phyloP scores from a whole-genome alignment of 2,888 invertebrate species.

The Automeris io region DNA sequence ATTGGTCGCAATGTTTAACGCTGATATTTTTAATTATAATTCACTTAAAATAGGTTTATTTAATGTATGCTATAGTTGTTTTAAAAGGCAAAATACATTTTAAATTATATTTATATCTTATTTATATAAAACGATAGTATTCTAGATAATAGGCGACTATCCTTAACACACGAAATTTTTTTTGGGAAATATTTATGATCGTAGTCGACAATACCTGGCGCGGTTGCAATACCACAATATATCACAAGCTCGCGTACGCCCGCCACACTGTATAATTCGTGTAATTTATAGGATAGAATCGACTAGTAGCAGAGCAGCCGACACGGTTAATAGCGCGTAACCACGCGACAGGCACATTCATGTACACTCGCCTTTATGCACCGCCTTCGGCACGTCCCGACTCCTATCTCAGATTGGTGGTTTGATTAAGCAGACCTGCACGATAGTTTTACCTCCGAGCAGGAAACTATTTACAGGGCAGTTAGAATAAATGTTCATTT shows the following conservation, averaged over 20 bases:
- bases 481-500: slow-evolving; percentile 16
- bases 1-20: too few species aligned
- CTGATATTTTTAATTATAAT: too few species aligned
- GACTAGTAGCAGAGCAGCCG: slow-evolving; percentile 59
- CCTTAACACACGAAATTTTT: too few species aligned
- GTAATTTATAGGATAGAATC: slow-evolving; percentile 63
- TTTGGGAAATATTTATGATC: too few species aligned
- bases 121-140: too few species aligned
- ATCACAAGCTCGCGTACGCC: slow-evolving; percentile 60
- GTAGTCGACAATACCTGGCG: too few species aligned
- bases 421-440: slow-evolving; percentile 45
- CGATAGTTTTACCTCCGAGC: slow-evolving; percentile 33
- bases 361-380: slow-evolving; percentile 23
- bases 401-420: slow-evolving; percentile 22
- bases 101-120: too few species aligned
- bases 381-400: slow-evolving; percentile 29
- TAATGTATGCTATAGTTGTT: too few species aligned
- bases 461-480: slow-evolving; percentile 14
- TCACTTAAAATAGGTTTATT: too few species aligned
- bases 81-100: too few species aligned
- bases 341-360: slow-evolving; percentile 68
- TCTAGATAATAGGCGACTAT: too few species aligned
- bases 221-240: slow-evolving; percentile 62
- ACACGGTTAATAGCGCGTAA: slow-evolving; percentile 63
- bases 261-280: slow-evolving; percentile 68